These are phyloP conservation scores for Prosopocoilus inquinatus DNA, from an alignment of 2,888 invertebrate genomes.

Conservation along the genomic window DNA sequence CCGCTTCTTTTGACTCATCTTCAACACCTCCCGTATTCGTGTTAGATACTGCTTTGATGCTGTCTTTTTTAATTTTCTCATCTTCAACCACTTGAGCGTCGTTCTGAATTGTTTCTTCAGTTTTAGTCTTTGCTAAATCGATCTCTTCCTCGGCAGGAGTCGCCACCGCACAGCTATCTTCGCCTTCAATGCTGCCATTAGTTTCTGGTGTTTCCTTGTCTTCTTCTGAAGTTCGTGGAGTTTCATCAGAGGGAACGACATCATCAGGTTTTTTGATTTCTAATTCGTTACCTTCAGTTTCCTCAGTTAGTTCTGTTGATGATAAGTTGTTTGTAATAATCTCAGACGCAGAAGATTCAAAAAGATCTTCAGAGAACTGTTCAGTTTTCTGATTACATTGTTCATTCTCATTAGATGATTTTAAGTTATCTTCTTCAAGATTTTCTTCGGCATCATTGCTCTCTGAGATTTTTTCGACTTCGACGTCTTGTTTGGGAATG, in stretches of 20 bases:
- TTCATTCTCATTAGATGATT: neutral
- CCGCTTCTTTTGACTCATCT: no score
- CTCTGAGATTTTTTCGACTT: no score
- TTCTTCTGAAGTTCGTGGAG: neutral
- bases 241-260: neutral
- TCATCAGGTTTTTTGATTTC: neutral
- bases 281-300: neutral
- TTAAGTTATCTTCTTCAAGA: no score
- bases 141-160: neutral
- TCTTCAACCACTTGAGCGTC: no score
- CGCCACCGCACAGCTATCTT: neutral
- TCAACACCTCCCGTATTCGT: no score
- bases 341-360: no score
- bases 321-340: no score
- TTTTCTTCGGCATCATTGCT: no score
- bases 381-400: neutral
- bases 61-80: no score
- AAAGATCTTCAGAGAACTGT: neutral
- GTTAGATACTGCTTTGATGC: no score
- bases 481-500: no score
- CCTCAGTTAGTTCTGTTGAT: neutral
- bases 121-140: neutral
- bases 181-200: neutral
- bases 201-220: conserved; percentile 4
- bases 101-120: neutral